Percentiles rank a stretch among this genome's conserved stretches.
phyloP scores from a whole-genome alignment of 2,888 invertebrate genomes.

The Therioaphis trifolii region DNA sequence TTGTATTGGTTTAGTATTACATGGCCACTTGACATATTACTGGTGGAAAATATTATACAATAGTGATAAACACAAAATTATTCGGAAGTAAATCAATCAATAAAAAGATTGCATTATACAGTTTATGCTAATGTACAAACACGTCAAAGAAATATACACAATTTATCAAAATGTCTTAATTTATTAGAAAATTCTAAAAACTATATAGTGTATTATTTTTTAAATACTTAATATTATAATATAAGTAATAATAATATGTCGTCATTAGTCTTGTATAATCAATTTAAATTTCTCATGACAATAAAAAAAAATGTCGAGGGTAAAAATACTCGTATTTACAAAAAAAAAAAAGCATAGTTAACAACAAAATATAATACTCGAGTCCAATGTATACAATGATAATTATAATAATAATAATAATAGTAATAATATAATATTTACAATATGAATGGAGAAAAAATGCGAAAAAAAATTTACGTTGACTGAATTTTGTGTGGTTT shows the following conservation, averaged over 20 bases:
- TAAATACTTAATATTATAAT: not conserved
- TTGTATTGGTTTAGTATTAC: too few relatives aligned
- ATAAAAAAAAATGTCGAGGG: constrained; percentile 21
- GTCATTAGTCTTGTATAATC: constrained; percentile 25
- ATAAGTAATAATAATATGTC: not conserved
- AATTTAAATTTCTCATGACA: constrained; percentile 7
- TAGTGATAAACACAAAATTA: too few relatives aligned
- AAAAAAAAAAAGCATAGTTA: constrained; percentile 12
- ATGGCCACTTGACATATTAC: too few relatives aligned
- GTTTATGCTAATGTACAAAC: too few relatives aligned
- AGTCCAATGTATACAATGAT: constrained; percentile 2
- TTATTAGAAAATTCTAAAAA: constrained; percentile 46
- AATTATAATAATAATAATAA: constrained; percentile 1
- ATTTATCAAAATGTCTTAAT: constrained; percentile 42
- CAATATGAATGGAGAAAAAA: constrained; percentile 6
- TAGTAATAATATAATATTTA: not conserved
- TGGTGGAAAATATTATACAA: too few relatives aligned
- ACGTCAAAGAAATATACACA: not conserved
- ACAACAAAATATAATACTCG: constrained; percentile 49
- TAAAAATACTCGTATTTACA: constrained; percentile 55
- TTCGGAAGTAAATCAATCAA: too few relatives aligned
- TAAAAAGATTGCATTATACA: too few relatives aligned
- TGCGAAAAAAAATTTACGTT: not conserved
- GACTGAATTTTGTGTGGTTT: not conserved
- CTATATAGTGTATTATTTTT: constrained; percentile 35